Base-by-base conservation (phyloP, 2,113 vertebrate species). In the Nanger granti region DNA sequence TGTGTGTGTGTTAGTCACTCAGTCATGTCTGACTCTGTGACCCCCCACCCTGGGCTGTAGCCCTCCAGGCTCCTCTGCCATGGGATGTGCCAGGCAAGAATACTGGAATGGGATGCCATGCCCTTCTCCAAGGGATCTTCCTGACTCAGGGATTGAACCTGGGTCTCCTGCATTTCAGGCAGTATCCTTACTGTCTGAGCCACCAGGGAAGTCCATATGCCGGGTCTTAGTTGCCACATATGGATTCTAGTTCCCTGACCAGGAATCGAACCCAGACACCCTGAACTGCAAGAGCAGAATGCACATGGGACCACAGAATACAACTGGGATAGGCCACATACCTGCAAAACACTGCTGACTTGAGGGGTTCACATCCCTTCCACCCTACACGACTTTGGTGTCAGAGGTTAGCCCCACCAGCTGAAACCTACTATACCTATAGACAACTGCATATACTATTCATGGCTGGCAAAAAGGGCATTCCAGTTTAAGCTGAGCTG, bases 321-420 rank as follows among this genome's bases (percentile, higher is more conserved):
- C 3, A 29, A 9, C 54, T 41, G 9, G 29, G 54, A 37, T 69
- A 7, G 9, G 55, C 28, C 0, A 2, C 26, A 73, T 12, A 37
- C 41, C 41, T 9, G 41, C 4, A 49, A 8, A 79, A 62, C 4
- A 5, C 59, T 24, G 22, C 59, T 11, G 60, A 44, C 73, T 41
- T 18, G 26, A 14, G 54, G 7, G 15, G 37, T 41, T 49, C 47
- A 26, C 4, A 49, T 8, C 15, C 69, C 52, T 55, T 26, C 73
- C 0, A 41, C 20, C 7, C 3, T 5, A 8, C 0, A 10, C 2
- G 1, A 62, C 86, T 60, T 6, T 11, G 29, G 17, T 7, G 14
- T 34, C 34, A 3, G 76, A 60, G 64, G 26, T 60, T 34, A 76
- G 44, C 54, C 22, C 80, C 41, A 18, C 26, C 80, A 13, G 54